These are phyloP conservation scores for Diploscapter pachys DNA, from an alignment of 1,140 invertebrate genomes.

Conservation along the genomic window DNA sequence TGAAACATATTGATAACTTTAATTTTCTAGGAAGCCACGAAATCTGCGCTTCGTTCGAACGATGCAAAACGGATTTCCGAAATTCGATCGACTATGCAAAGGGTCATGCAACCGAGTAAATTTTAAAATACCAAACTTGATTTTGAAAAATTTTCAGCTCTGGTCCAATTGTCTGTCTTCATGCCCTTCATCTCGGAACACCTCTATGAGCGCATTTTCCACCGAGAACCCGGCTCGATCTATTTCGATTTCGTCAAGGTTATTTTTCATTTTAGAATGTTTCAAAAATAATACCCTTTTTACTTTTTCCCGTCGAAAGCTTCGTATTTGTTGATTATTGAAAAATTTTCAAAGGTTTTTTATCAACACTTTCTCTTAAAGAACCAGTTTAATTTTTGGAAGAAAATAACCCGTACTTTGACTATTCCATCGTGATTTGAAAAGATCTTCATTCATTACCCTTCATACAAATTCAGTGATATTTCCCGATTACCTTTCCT, in stretches of 20 bases:
- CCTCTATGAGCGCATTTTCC: constrained; percentile 32
- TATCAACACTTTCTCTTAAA: constrained; percentile 11
- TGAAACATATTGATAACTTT: background rate
- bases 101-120: constrained; percentile 24
- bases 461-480: no score
- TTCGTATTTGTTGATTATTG: background rate
- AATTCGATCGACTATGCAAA: constrained; percentile 29
- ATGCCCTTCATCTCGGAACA: constrained; percentile 43
- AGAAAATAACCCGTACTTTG: no score
- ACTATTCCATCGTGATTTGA: no score
- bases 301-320: constrained; percentile 13
- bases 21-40: constrained; percentile 24
- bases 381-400: no score
- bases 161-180: constrained; percentile 37
- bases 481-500: no score
- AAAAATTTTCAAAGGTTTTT: constrained; percentile 11
- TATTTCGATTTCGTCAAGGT: constrained; percentile 27
- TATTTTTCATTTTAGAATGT: background rate
- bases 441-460: no score
- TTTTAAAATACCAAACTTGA: no score
- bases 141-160: background rate
- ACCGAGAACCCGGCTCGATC: constrained; percentile 21
- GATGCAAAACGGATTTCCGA: constrained; percentile 24
- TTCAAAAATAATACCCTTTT: background rate
- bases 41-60: constrained; percentile 32